Percentiles rank a stretch among this genome's conserved stretches.
phyloP scores from a whole-genome alignment of 2,888 invertebrate species.

The Leucozona laternaria region DNA sequence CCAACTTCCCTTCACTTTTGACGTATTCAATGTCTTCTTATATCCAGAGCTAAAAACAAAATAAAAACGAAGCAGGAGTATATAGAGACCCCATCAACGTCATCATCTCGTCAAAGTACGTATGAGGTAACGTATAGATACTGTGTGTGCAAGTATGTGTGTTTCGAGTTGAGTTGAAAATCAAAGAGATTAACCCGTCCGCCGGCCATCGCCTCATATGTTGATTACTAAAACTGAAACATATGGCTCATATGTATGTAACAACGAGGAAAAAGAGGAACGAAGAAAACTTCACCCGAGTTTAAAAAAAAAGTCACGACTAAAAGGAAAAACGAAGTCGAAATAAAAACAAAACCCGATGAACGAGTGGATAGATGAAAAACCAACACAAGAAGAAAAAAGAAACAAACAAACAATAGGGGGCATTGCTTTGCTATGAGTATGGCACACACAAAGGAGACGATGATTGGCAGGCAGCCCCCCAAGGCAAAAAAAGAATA shows the following conservation, averaged over 20 bases:
- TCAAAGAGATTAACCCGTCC: constrained; percentile 58
- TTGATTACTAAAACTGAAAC: background rate
- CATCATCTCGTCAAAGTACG: constrained; percentile 5
- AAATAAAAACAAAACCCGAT: constrained; percentile 60
- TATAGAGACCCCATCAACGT: constrained; percentile 18
- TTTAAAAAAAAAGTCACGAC: constrained; percentile 33
- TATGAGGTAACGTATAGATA: background rate
- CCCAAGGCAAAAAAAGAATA: constrained; percentile 39
- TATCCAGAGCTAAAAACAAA: background rate
- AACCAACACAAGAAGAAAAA: constrained; percentile 8
- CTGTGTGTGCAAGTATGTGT: background rate
- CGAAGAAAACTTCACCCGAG: constrained; percentile 20
- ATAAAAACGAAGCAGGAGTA: background rate
- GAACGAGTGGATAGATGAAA: constrained; percentile 16
- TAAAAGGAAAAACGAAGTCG: constrained; percentile 29
- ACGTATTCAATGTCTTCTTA: background rate
- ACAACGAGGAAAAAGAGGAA: background rate
- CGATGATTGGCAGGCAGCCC: constrained; percentile 54
- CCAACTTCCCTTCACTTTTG: background rate
- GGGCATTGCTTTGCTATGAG: background rate
- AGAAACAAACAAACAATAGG: constrained; percentile 36
- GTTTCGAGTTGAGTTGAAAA: constrained; percentile 46
- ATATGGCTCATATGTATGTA: constrained; percentile 7
- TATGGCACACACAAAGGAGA: constrained; percentile 51
- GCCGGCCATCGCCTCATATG: constrained; percentile 7